A percentile compares a stretch with the other conserved stretches of the same genome.
Evolutionary conservation across 2,113 vertebrate species (phyloP).

Genomic region (Dicaeum eximium): DNA sequence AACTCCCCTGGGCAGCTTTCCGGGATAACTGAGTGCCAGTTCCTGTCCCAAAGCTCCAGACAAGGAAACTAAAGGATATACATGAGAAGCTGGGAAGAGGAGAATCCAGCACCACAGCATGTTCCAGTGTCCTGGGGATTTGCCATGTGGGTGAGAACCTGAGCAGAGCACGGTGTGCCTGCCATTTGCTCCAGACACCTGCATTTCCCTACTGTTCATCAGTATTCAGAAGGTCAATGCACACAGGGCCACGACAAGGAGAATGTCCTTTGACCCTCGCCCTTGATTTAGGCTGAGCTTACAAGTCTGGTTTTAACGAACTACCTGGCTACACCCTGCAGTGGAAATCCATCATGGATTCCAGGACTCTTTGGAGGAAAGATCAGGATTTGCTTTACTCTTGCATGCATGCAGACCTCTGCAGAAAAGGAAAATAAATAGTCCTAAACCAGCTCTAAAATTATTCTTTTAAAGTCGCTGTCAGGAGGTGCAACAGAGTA

Average conservation of each 20-base stretch:
- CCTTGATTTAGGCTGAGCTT: not conserved
- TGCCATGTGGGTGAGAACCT: not conserved
- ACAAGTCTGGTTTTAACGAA: not conserved
- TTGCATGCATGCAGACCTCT: not conserved
- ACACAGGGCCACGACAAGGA: accelerated
- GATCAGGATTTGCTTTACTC: not conserved
- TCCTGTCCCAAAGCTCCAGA: not conserved
- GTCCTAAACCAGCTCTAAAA: not conserved
- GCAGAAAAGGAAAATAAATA: not conserved
- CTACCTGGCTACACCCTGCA: not conserved
- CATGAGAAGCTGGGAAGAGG: not conserved
- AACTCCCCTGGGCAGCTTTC: not conserved
- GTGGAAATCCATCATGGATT: not conserved
- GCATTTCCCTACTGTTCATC: not conserved
- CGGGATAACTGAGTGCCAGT: accelerated
- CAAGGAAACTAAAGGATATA: not conserved
- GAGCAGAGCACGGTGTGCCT: not conserved
- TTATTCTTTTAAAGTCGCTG: not conserved
- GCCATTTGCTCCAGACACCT: accelerated
- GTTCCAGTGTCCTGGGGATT: not conserved
- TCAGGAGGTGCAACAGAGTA: not conserved
- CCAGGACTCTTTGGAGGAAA: not conserved
- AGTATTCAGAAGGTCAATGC: not conserved
- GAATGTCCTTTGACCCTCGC: not conserved
- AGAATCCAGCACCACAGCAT: accelerated